Evolutionary conservation across 2,888 invertebrate species (phyloP), one percentile per base, ranked within the genome.

Genomic region (Lithosia quadra): DNA sequence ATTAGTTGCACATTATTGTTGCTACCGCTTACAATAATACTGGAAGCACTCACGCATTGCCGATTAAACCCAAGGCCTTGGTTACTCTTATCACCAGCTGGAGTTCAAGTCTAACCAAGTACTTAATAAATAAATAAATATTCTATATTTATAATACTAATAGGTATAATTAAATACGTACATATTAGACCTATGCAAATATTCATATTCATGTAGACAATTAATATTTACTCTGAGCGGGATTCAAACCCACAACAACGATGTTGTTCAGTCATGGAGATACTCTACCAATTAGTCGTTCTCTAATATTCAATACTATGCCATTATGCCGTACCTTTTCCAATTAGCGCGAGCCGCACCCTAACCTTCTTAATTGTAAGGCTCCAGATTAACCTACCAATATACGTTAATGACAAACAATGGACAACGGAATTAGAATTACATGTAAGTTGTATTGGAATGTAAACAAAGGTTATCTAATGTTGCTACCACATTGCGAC

Each of bases 401-500:
- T 24, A 24, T 2, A 56, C 56, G n/a, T 13, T 18, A 15, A 22
- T 56, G 56, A 18, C 28, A 24, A 53, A 33, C 62, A 63, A 63
- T 62, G 49, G n/a, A 28, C 43, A 28, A 18, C 15, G 34, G 34
- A 34, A 63, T 22, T 63, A 8, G 34, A 1, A 55, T 57, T 24
- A 55, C 63, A 53, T 22, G 21, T 55, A 34, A 57, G 24, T n/a
- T n/a, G n/a, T n/a, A 24, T 11, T 43, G 57, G 64, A 55, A 34
- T 55, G 63, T 57, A 63, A 63, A 63, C 63, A 63, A 55, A 7
- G 39, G 34, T 56, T 57, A 64, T 10, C 36, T 55, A 34, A 55
- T 13, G 24, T 34, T 18, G 39, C 39, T 56, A 57, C 36, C n/a
- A 39, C 22, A 57, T 18, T 49, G 49, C 59, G 43, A 59, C 15